Evolutionary conservation across 1,140 invertebrate species (phyloP).

Genomic region (Hormaphis cornu): DNA sequence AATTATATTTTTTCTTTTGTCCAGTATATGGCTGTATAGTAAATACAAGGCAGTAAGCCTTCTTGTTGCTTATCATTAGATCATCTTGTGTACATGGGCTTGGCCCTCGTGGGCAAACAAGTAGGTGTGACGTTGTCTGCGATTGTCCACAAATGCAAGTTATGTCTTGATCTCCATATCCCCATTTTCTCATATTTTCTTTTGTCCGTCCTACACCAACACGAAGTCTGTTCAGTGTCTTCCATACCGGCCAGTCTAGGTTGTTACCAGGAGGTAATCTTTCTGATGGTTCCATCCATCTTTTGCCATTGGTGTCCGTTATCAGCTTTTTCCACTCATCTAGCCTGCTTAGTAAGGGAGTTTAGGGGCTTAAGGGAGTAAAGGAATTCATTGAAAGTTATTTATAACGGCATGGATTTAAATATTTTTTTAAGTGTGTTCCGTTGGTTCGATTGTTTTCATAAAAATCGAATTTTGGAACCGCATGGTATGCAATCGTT

Average conservation of each 20-base stretch:
- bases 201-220: background rate
- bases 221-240: background rate
- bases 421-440: too few species aligned
- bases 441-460: too few species aligned
- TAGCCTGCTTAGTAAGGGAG: too few species aligned
- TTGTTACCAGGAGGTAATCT: background rate
- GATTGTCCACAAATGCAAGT: background rate
- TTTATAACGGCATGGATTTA: too few species aligned
- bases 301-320: too few species aligned
- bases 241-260: background rate
- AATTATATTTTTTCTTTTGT: background rate
- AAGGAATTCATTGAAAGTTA: too few species aligned
- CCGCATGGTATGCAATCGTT: too few species aligned
- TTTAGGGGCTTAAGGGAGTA: too few species aligned
- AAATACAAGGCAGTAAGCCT: too few species aligned
- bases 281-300: background rate
- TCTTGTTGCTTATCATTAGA: too few species aligned
- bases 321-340: too few species aligned
- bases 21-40: background rate
- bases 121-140: background rate
- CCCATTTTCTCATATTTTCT: conserved; percentile 1
- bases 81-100: background rate
- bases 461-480: too few species aligned
- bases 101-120: background rate
- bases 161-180: background rate